Evolutionary conservation across 1,140 invertebrate species (phyloP), one percentile per base, ranked within the genome.

Genomic region (Bombus polaris): DNA sequence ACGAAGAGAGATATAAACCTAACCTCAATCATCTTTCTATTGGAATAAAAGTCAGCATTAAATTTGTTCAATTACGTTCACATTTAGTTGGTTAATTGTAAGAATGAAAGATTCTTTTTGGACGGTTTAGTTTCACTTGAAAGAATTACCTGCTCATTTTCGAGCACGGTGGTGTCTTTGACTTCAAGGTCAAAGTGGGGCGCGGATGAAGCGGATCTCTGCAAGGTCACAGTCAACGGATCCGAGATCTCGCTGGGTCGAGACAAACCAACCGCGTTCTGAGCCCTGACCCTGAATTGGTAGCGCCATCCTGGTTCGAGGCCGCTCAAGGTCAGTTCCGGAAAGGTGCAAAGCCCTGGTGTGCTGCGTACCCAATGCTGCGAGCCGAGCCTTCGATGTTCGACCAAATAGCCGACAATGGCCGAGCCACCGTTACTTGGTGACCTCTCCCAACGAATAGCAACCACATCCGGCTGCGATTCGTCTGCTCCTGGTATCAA

Each of bases 261-360:
- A 6, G 98, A 98, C 10, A 97, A 94, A 0, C 98, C 98, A 0
- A 97, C 96, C 28, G 97, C 96, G 94, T 99, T 99, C 92, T 98
- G 97, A 1, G 98, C 98, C 75, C 97, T 97, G 0, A 99, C 97
- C 65, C 98, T 96, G 95, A 99, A 99, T 93, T 98, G 97, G 93
- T 99, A 99, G 70, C 97, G 96, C 96, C 98, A 98, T 79, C 98
- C 98, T 0, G 98, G 97, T 90, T 98, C 97, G 25, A 98, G 95
- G 44, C 97, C 97, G 83, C 96, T 97, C 32, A 98, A 95, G 32
- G 97, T 96, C 18, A 98, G 95, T 93, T 98, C 97, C 1, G 97
- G 97, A 53, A 96, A 96, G 9, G 95, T 94, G 10, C 98, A 97
- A 5, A 97, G 94, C 39, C 96, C 96, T 15, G 97, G 97, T 15